Conservation (phyloP, 1,140 invertebrate species). For the Zaprionus inermis region DNA sequence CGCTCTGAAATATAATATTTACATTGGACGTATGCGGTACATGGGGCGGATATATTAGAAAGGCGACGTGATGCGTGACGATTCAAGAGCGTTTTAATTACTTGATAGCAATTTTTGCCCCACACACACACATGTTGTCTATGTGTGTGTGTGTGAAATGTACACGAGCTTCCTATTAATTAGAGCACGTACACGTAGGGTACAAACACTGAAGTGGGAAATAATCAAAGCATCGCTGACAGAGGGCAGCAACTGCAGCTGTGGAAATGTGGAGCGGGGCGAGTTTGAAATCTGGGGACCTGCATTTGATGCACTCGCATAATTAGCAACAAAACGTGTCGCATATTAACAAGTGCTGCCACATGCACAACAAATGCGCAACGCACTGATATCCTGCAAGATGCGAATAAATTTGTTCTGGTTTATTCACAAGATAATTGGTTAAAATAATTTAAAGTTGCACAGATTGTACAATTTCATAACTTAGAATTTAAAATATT, state of each 20-base stretch:
- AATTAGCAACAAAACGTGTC: constrained; percentile 40
- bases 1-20: constrained; percentile 11
- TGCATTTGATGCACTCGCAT: constrained; percentile 40
- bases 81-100: constrained; percentile 45
- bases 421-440: no score
- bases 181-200: constrained; percentile 42
- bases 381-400: neutral
- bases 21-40: constrained; percentile 8
- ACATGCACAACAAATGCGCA: neutral
- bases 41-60: constrained; percentile 1
- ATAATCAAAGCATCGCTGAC: constrained; percentile 40
- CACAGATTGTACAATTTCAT: no score
- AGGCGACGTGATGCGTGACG: constrained; percentile 17
- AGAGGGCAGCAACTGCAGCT: neutral
- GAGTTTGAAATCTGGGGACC: neutral
- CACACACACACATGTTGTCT: neutral
- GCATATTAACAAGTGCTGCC: constrained; percentile 12
- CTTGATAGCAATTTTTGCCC: constrained; percentile 35
- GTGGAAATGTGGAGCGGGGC: no score
- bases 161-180: constrained; percentile 40
- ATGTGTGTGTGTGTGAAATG: constrained; percentile 19
- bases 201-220: constrained; percentile 25
- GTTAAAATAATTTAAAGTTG: no score
- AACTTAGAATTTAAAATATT: no score
- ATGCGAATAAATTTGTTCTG: no score